Percentiles rank a stretch among this genome's conserved stretches.
Evolutionary conservation across 1,140 invertebrate genomes (phyloP).

Genomic region (Tetraneura akinire): DNA sequence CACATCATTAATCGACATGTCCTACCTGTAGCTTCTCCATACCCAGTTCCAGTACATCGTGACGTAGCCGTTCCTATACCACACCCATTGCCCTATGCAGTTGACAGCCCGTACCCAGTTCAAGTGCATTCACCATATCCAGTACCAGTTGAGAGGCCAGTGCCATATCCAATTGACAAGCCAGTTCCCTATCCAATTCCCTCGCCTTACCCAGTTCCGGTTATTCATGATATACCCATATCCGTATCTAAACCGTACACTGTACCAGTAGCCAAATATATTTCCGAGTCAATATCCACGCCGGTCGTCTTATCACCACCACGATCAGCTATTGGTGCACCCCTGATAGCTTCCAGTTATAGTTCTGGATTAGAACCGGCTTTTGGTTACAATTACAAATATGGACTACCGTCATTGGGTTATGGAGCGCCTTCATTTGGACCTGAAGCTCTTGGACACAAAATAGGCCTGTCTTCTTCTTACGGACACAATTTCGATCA

Average conservation of each 20-base stretch:
- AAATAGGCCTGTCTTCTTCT: not conserved
- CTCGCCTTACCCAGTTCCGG: slow-evolving; percentile 33
- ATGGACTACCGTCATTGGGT: not conserved
- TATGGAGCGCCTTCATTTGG: not conserved
- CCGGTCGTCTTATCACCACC: not conserved
- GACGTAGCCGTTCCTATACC: slow-evolving; percentile 50
- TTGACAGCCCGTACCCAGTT: slow-evolving; percentile 50
- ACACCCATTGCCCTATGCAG: slow-evolving; percentile 49
- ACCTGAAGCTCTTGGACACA: not conserved
- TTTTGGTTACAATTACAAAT: not conserved
- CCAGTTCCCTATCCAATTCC: slow-evolving; percentile 41
- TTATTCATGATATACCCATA: slow-evolving; percentile 44
- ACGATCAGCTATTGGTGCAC: not conserved
- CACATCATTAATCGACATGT: slow-evolving; percentile 44
- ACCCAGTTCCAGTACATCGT: slow-evolving; percentile 43
- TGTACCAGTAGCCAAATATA: slow-evolving; percentile 35
- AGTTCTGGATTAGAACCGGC: not conserved
- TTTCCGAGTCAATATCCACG: slow-evolving; percentile 24
- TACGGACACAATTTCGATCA: not conserved
- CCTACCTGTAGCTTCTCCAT: slow-evolving; percentile 46
- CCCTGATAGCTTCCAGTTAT: not conserved
- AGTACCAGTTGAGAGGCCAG: slow-evolving; percentile 47
- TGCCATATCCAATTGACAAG: slow-evolving; percentile 44
- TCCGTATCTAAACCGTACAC: slow-evolving; percentile 46
- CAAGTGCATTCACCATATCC: slow-evolving; percentile 47